These are phyloP conservation scores for Hyposoter dolosus DNA, from an alignment of 2,888 invertebrate genomes.

Conservation along the genomic window DNA sequence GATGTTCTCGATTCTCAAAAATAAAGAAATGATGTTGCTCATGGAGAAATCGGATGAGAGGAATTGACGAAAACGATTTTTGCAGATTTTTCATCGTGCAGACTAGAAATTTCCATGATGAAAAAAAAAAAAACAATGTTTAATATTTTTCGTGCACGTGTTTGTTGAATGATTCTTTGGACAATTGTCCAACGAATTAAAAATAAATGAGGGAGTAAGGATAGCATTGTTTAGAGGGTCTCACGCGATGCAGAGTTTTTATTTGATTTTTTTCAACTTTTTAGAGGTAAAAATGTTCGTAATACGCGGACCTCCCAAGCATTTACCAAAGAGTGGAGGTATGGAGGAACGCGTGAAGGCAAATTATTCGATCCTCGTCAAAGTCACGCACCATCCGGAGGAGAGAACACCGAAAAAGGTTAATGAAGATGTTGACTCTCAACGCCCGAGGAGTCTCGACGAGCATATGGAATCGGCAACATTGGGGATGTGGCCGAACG, in stretches of 20 bases:
- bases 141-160: background rate
- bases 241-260: constrained; percentile 26
- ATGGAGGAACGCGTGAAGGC: constrained; percentile 58
- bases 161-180: background rate
- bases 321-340: constrained; percentile 47
- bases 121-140: too few relatives aligned
- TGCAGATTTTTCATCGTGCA: too few relatives aligned
- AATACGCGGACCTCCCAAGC: constrained; percentile 62
- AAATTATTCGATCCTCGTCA: constrained; percentile 71
- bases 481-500: background rate
- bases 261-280: constrained; percentile 26
- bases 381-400: constrained; percentile 65
- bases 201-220: constrained; percentile 8
- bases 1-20: too few relatives aligned
- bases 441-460: constrained; percentile 20
- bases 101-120: too few relatives aligned
- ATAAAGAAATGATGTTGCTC: too few relatives aligned
- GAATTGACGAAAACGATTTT: too few relatives aligned
- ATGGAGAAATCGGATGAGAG: too few relatives aligned
- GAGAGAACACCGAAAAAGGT: constrained; percentile 65
- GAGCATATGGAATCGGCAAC: background rate
- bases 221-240: background rate
- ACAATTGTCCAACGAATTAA: background rate
- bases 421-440: constrained; percentile 66
- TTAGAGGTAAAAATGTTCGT: constrained; percentile 35